Base-by-base conservation (phyloP, 2,113 vertebrate species). In the Cariama cristata region DNA sequence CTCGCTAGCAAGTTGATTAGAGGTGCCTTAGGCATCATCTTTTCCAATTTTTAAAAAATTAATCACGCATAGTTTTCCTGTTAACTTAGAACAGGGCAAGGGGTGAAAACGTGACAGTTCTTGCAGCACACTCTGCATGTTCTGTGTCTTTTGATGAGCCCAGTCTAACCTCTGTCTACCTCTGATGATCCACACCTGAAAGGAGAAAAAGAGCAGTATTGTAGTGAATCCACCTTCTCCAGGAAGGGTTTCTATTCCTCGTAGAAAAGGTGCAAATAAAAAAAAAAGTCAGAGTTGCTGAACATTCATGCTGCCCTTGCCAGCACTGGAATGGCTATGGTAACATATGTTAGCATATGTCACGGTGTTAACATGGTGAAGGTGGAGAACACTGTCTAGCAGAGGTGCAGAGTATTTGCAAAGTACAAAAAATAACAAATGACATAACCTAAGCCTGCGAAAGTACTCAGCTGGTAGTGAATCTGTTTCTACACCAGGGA, bases 31-130 rank as follows among this genome's bases (percentile, higher is more conserved):
- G 47, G 88, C 77, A 94, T 92, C 42, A 93, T 88, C 47, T 93
- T 94, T 93, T 88, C 85, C 60, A 84, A 86, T 94, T 97, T 74
- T 88, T 47, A 53, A 79, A 88, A 91, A 92, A 83, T 90, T 86
- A 90, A 58, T 95, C 71, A 89, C 9, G 4, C 24, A 47, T 50
- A 74, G 80, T 87, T 62, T 94, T 77, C 75, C 44, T 76, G 83
- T 91, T 91, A 94, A 85, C 40, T 94, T 76, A 62, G 68, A 89
- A 91, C 9, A 75, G 64, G 63, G 74, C 22, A 60, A 44, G 56
- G 63, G 44, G 15, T 58, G 56, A 95, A 86, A 79, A 74, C 0
- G 17, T 95, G 55, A 33, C 60, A 49, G 59, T 59, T 63, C 69
- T 72, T 94, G 79, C n/a, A 60, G 33, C 38, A 52, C 1, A 7